Evolutionary conservation across 2,797 vertebrate species (phyloP), one percentile per base, ranked within the genome.

Genomic region (Liasis olivaceus): DNA sequence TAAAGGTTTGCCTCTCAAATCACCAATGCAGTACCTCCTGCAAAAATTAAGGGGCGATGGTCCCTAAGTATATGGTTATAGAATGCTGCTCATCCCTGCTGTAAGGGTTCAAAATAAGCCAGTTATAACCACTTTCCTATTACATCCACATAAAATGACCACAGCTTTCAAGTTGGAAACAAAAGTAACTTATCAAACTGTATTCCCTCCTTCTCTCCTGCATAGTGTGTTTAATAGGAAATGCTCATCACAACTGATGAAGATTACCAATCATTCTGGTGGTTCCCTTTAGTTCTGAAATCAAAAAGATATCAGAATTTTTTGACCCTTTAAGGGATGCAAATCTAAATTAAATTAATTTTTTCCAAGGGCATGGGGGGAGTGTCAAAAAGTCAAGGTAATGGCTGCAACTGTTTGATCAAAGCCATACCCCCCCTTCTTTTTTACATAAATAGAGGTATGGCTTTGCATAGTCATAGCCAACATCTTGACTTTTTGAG

Each of bases 31-130:
- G 72, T 81, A 81, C 9, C 36, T 0, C 36, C 36, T 47, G 36
- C 36, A 81, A 47, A 81, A 36, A 77, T 22, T 7, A 42, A 47
- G 36, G 36, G 8, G 47, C 11, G 47, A 22, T 81, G 72, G 20
- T 47, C 20, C 36, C 0, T 42, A 81, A 24, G 47, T 81, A 8
- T 42, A 81, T 77, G 22, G 31, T 42, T 42, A 77, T 81, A 81
- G 24, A 22, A 81, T 81, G 31, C 36, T 47, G 85, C 22, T 20
- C 0, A 31, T n/a, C 20, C 17, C 60, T 90, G 42, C 9, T 62
- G 77, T n/a, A 26, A 36, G 86, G 24, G 12, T 14, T 77, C 47
- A 89, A 56, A 0, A 0, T 51, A 24, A 3, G 0, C 0, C 0
- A 42, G 7, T 14, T 62, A 54, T 26, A 31, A 22, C 12, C 47